Percentiles rank a stretch among this genome's conserved stretches.
phyloP scores from a whole-genome alignment of 92 coral and sea anemone genomes.

The Epizoanthus rinbou region DNA sequence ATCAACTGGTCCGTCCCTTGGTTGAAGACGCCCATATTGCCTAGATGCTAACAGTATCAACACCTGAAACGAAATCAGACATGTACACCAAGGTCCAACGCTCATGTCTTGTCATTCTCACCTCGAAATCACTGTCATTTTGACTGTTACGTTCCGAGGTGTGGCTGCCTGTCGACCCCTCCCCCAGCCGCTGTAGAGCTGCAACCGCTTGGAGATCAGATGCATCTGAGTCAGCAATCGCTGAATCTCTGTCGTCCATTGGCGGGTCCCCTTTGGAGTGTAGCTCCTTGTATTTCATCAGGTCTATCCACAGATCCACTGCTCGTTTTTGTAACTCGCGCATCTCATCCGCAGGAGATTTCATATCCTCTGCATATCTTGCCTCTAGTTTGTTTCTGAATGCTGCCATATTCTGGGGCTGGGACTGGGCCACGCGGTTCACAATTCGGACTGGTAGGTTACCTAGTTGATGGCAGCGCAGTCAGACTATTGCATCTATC shows the following conservation, averaged over 20 bases:
- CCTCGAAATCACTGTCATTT: conserved; percentile 39
- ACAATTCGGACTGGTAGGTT: conserved; percentile 86
- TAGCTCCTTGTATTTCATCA: conserved; percentile 63
- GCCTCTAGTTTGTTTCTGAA: conserved; percentile 77
- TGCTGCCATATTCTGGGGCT: conserved; percentile 84
- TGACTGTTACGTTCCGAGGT: neutral
- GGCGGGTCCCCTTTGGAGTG: conserved; percentile 11
- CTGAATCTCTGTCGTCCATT: conserved; percentile 26
- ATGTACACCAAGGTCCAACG: neutral
- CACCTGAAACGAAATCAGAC: too few relatives aligned
- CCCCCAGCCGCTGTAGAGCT: conserved; percentile 3
- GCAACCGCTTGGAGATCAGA: neutral
- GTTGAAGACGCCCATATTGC: too few relatives aligned
- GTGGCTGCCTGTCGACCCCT: neutral
- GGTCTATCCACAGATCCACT: conserved; percentile 59
- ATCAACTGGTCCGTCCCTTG: too few relatives aligned
- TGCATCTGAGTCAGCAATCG: conserved; percentile 13
- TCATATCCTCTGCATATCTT: conserved; percentile 70
- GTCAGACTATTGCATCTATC: too few relatives aligned
- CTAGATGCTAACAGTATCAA: too few relatives aligned
- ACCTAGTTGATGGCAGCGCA: too few relatives aligned
- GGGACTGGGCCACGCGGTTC: conserved; percentile 87
- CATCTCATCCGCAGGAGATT: conserved; percentile 44
- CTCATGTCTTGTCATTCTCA: neutral
- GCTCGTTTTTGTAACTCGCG: conserved; percentile 61